Percentiles rank a stretch among this genome's conserved stretches.
Evolutionary conservation across 1,140 invertebrate species (phyloP).

Genomic region (Bactericera cockerelli): DNA sequence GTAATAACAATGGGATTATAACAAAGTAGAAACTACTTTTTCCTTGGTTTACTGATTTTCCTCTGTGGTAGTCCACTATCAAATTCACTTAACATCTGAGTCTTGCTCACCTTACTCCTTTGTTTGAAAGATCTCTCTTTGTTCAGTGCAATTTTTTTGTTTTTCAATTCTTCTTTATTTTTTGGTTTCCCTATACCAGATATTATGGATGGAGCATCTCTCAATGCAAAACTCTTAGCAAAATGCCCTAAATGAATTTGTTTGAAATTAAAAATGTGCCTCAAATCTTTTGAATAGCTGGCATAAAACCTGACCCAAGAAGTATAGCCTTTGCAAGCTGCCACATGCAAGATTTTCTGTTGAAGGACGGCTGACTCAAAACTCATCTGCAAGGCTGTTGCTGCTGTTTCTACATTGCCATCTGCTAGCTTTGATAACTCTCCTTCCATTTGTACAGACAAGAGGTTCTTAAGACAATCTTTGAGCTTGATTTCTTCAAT

Average conservation of each 20-base stretch:
- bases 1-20: no score
- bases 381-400: conserved; percentile 47
- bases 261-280: conserved; percentile 62
- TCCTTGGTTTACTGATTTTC: not conserved
- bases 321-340: conserved; percentile 63
- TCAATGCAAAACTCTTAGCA: conserved; percentile 76
- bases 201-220: conserved; percentile 52
- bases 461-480: conserved; percentile 20
- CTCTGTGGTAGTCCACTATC: not conserved
- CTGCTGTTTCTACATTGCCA: conserved; percentile 33
- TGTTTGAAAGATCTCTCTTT: not conserved
- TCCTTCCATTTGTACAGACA: conserved; percentile 19
- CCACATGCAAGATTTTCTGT: conserved; percentile 40
- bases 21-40: no score
- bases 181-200: conserved; percentile 29
- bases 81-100: not conserved
- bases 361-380: conserved; percentile 49
- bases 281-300: conserved; percentile 65
- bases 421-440: conserved; percentile 8
- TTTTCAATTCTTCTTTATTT: conserved; percentile 14
- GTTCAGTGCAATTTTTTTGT: not conserved
- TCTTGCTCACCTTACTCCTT: not conserved
- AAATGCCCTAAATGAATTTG: conserved; percentile 78
- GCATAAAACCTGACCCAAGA: conserved; percentile 84
- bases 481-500: conserved; percentile 29